Evolutionary conservation across 2,888 invertebrate genomes (phyloP), one percentile per base, ranked within the genome.

Genomic region (Drosophila aldrichi): DNA sequence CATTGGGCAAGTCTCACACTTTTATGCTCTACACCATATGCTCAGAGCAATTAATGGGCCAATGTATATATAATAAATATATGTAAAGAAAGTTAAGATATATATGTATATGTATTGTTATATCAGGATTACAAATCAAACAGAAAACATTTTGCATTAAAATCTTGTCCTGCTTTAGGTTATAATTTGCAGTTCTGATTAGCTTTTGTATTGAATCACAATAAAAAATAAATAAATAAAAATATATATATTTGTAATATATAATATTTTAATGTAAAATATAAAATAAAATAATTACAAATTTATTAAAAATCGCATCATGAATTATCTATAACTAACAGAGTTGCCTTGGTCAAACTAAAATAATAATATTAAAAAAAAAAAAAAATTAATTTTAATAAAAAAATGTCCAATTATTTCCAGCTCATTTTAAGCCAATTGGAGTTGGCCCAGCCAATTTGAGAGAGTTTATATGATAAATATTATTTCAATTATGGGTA

Each of bases 1-100:
- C 32, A 55, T 55, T 12, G 18, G 34, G 25, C n/a, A 9, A 41
- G 25, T 34, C 20, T 14, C 29, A 12, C 25, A 12, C 25, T n/a
- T 5, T 16, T 0, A 7, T 5, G 54, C 25, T 7, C 20, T 36
- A 29, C 20, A 10, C 56, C 65, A 65, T 44, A 51, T 65, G 49
- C n/a, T 16, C n/a, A 10, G 4, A 7, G 36, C 41, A 65, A 44
- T 22, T 36, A 65, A 32, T 32, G 22, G 22, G 57, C 10, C 40
- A 40, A 54, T 16, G 29, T 10, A 10, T 32, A 12, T 25, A 25
- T 4, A 25, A 25, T 29, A 22, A 5, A 5, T 16, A 38, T 18
- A 48, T 20, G 20, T 16, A 22, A 18, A 38, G 20, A 25, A 25
- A 25, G 25, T 25, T 5, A 25, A 29, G 48, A 18, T 20, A 34